A percentile compares a stretch with the other conserved stretches of the same genome.
These are phyloP conservation scores for Schizopygopsis pylzovi DNA, from an alignment of 2,797 vertebrate genomes.

Conservation along the genomic window DNA sequence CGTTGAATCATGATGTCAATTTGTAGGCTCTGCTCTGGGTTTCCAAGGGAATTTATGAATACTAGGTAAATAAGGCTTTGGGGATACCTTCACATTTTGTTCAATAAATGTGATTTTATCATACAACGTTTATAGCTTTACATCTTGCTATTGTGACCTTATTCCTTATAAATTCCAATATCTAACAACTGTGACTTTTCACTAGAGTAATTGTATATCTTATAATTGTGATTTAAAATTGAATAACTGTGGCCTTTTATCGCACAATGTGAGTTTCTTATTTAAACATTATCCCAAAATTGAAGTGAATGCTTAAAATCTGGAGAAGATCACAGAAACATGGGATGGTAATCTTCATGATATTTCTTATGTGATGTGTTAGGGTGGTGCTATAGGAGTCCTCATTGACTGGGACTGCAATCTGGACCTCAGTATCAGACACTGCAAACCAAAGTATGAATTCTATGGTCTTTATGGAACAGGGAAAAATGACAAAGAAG, in stretches of 20 bases:
- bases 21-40: background rate
- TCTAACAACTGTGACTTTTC: background rate
- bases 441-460: conserved; percentile 86
- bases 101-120: background rate
- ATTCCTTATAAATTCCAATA: background rate
- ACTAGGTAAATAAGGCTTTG: background rate
- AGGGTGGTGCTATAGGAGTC: conserved; percentile 93
- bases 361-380: conserved; percentile 39
- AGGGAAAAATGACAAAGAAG: conserved; percentile 63
- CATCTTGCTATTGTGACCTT: background rate
- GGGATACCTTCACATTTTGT: background rate
- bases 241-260: background rate
- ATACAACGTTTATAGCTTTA: background rate
- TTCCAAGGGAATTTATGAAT: background rate
- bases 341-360: background rate
- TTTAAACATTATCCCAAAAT: background rate
- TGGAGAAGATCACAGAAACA: background rate
- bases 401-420: conserved; percentile 94
- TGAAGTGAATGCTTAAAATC: background rate
- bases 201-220: background rate
- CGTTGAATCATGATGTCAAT: background rate
- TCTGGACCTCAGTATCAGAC: conserved; percentile 79
- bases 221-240: background rate
- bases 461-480: conserved; percentile 90
- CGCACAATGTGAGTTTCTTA: background rate